Conservation (phyloP, 2,888 invertebrate species). For the Pachymerium ferrugineum region DNA sequence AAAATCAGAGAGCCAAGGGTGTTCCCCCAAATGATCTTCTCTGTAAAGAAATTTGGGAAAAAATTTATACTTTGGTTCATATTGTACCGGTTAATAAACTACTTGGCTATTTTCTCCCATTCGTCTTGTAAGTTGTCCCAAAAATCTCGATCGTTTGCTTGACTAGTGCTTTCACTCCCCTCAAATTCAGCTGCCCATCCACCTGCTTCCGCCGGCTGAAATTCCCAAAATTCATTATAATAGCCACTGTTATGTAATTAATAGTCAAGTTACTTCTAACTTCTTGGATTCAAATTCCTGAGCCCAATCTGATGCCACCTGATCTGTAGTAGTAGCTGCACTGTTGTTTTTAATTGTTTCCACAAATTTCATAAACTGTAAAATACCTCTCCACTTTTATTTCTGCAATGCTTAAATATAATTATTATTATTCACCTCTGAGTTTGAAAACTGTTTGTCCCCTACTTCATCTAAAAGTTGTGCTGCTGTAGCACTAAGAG, state of each 20-base stretch:
- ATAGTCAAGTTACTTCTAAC: constrained; percentile 32
- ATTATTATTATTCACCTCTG: constrained; percentile 51
- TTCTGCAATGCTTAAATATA: background rate
- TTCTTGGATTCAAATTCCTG: constrained; percentile 38
- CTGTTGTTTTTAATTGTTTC: constrained; percentile 32
- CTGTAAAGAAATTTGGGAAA: constrained; percentile 31
- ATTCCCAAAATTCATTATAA: background rate
- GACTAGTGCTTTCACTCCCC: constrained; percentile 52
- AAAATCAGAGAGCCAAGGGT: constrained; percentile 68
- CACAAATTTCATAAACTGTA: constrained; percentile 18
- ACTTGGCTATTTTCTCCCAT: constrained; percentile 56
- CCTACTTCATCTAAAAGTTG: constrained; percentile 48
- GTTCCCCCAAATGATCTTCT: constrained; percentile 45
- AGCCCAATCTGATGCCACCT: constrained; percentile 36
- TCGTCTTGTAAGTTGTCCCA: constrained; percentile 49
- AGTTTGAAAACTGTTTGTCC: constrained; percentile 66
- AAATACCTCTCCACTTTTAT: no score
- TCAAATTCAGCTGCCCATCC: constrained; percentile 43
- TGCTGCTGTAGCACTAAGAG: constrained; percentile 56
- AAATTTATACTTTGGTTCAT: background rate
- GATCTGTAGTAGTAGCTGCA: constrained; percentile 35
- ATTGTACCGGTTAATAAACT: background rate
- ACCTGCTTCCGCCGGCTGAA: background rate
- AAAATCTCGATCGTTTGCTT: constrained; percentile 46
- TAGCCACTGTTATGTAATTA: no score